Evolutionary conservation across 2,113 vertebrate species (phyloP), one percentile per base, ranked within the genome.

Genomic region (Cyprinus carpio): DNA sequence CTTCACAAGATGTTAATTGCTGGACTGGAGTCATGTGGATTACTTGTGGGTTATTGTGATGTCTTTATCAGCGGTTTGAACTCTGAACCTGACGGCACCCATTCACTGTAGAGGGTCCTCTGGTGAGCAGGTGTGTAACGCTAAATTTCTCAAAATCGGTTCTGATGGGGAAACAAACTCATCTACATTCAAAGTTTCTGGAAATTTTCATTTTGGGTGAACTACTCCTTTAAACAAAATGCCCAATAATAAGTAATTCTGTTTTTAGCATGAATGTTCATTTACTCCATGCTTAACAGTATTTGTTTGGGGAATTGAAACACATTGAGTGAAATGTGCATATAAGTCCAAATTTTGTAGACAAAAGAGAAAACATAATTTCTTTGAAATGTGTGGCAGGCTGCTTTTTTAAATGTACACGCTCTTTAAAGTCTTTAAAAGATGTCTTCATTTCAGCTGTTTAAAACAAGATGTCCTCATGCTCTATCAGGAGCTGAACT

Each of bases 401-500:
- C 40, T 29, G 37, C 40, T 27, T 49, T 81, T 40, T 46, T 12
- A 65, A 27, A 62, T 80, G n/a, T 40, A 64, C 51, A 78, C 13
- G 34, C 11, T 81, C 18, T 49, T 51, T n/a, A 56, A 69, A 72
- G 29, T 49, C 54, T 34, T 46, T 58, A 12, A 34, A 77, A 29
- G n/a, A 46, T 43, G 27, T 78, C 64, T 72, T 74, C 16, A 90
- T 84, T 88, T 83, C 13, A 78, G 86, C 85, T 84, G 87, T 18
- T 94, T 92, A 99, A 93, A 99, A 99, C 91, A 99, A 95, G 88
- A 98, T 96, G 80, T 99, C 97, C 95, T 99, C 98, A 12, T 99
- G 96, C 92, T 98, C 97, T 85, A 99, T 99, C 94, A 99, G 93
- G 85, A 99, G 95, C 93, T 99, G 97, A 91, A 99, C 94, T 74